A percentile compares a stretch with the other conserved stretches of the same genome.
These are phyloP conservation scores for Procavia capensis DNA, from an alignment of 2,113 vertebrate genomes.

Conservation along the genomic window DNA sequence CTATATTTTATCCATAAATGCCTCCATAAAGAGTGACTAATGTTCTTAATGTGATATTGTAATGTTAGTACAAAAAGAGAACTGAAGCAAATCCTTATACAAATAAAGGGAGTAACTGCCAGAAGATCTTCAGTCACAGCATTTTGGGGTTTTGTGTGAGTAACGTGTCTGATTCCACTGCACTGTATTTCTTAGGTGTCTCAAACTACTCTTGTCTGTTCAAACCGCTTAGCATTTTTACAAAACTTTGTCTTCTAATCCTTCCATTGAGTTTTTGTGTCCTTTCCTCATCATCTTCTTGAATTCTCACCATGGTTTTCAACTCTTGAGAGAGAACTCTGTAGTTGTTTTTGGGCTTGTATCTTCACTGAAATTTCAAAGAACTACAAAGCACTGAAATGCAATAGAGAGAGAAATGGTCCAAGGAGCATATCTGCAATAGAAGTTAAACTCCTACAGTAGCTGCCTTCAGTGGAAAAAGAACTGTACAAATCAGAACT, in stretches of 20 bases:
- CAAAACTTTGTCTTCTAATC: slow-evolving; percentile 20
- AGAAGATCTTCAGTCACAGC: too few species aligned
- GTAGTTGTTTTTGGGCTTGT: not conserved
- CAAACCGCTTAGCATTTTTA: not conserved
- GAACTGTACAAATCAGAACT: not conserved
- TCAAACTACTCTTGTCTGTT: slow-evolving; percentile 37
- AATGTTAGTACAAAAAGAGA: slow-evolving; percentile 39
- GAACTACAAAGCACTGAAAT: not conserved
- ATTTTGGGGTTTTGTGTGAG: not conserved
- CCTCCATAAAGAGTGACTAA: slow-evolving; percentile 72
- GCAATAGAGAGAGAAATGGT: not conserved
- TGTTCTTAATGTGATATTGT: slow-evolving; percentile 72
- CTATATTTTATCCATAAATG: slow-evolving; percentile 75
- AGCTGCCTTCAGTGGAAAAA: not conserved
- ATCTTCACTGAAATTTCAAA: slow-evolving; percentile 29
- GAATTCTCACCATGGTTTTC: slow-evolving; percentile 39
- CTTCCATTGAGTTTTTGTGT: slow-evolving; percentile 53
- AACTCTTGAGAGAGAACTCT: slow-evolving; percentile 7
- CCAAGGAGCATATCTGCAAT: too few species aligned
- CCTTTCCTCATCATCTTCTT: slow-evolving; percentile 2
- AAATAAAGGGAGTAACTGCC: slow-evolving; percentile 17
- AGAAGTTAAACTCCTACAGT: not conserved
- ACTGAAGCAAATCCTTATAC: slow-evolving; percentile 29
- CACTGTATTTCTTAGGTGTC: not conserved
- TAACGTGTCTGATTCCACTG: not conserved